Conservation (phyloP, 2,113 vertebrate species). For the Nasalis larvatus region DNA sequence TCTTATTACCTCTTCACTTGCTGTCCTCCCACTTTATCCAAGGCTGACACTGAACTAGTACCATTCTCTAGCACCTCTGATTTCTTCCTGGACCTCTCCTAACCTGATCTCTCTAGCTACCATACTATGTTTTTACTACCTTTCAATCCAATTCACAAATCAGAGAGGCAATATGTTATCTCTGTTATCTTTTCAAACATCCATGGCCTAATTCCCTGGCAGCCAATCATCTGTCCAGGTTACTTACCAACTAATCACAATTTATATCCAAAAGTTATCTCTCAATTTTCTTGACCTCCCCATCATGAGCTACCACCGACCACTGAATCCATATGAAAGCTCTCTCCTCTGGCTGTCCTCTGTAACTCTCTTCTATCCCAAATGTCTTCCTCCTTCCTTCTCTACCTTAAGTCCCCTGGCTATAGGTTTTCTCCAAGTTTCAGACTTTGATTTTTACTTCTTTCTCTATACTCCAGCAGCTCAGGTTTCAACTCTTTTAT, state of each 20-base stretch:
- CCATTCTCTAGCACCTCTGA: background rate
- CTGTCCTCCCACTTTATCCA: background rate
- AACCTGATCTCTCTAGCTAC: background rate
- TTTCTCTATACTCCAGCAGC: background rate
- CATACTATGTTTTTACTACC: background rate
- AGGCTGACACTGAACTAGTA: background rate
- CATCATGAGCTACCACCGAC: background rate
- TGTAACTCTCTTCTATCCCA: background rate
- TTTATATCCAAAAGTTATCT: background rate
- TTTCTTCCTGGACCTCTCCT: background rate
- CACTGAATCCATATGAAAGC: background rate
- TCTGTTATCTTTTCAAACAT: slow-evolving; percentile 14
- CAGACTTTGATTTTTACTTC: background rate
- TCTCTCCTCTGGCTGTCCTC: background rate
- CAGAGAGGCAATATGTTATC: background rate
- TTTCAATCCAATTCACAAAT: background rate
- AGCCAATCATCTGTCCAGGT: background rate
- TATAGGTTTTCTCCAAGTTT: background rate
- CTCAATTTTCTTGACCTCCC: background rate
- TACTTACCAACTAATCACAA: background rate
- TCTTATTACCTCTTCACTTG: background rate
- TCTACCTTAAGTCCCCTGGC: background rate
- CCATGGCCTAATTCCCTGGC: background rate
- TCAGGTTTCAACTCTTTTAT: background rate
- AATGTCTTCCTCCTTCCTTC: background rate